Conservation (phyloP, 35 echinoderm and acorn worm species). For the Amphiura filiformis region DNA sequence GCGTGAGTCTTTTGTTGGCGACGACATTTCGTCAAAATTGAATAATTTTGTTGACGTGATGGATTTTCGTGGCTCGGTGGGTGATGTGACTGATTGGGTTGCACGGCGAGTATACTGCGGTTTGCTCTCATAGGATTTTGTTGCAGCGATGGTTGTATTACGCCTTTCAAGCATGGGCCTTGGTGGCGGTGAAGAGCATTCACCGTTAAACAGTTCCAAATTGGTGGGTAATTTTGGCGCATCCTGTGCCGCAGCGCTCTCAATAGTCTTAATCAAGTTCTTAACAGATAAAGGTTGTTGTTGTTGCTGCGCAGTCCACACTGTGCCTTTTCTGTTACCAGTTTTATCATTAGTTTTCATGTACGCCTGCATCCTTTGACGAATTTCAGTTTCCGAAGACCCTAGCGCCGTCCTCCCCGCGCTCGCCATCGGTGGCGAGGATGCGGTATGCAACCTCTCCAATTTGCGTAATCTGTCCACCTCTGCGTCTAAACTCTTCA, state of each 20-base stretch:
- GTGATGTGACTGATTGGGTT: conserved; percentile 19
- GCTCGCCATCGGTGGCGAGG: not conserved
- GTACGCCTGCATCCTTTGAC: conserved; percentile 61
- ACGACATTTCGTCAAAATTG: conserved; percentile 5
- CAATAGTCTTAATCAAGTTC: conserved; percentile 75
- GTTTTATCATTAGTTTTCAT: conserved; percentile 50
- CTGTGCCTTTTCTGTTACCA: conserved; percentile 54
- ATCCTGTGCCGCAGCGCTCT: conserved; percentile 64
- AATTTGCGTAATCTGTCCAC: conserved; percentile 68
- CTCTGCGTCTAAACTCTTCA: conserved; percentile 74
- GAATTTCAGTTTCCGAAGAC: conserved; percentile 65
- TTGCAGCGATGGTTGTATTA: conserved; percentile 49
- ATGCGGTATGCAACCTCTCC: conserved; percentile 45
- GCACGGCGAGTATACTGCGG: conserved; percentile 41
- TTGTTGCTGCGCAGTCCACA: conserved; percentile 7
- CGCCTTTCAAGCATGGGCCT: conserved; percentile 53
- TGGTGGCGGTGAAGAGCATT: not conserved
- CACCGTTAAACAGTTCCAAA: conserved; percentile 30
- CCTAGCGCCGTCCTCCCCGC: conserved; percentile 7
- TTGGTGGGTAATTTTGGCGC: conserved; percentile 54
- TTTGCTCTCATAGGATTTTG: conserved; percentile 43
- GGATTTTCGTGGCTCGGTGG: conserved; percentile 23
- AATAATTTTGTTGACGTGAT: not conserved
- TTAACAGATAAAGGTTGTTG: conserved; percentile 72
- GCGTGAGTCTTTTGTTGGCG: not conserved